Base-by-base conservation (phyloP, 1,140 invertebrate genomes). In the Schlechtendalia chinensis region DNA sequence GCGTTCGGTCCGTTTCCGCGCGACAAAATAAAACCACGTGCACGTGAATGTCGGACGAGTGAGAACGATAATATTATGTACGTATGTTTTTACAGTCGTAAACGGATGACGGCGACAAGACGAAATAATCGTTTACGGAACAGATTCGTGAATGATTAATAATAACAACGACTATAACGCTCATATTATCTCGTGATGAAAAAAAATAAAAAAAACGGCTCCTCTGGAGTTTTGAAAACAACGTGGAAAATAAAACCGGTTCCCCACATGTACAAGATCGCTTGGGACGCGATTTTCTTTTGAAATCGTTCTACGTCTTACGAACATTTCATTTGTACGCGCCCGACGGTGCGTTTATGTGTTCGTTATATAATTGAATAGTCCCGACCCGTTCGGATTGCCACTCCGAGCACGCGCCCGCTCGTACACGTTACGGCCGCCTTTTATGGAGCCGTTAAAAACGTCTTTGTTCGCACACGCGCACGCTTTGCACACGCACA, bases 371-470 rank as follows among this genome's bases (percentile, higher is more conserved):
- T 45, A 24, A 45, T 47, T 67, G 17, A 45, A 67, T 39, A 24
- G 5, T 67, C n/a, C n/a, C 32, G 19, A 45, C 12, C 32, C 10
- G 32, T 45, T 39, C 8, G 63, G 19, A 65, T 39, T n/a, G 19
- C 19, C 17, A 65, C 19, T 65, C 29, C 4, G 17, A 39, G 19
- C 11, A 45, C 14, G 22, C n/a, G 22, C n/a, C 14, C 14, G 47
- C 14, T 50, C 12, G 19, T 39, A 45, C 19, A 45, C 39, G 10
- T 63, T n/a, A 63, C 32, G 17, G n/a, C 22, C 14, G 0, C 45
- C 65, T 16, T 69, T 69, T 69, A 69, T 27, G n/a, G 45, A 10
- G 65, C 39, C 14, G 39, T 69, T 27, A 69, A 69, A n/a, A 69
- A 17, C 24, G 5, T 50, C 22, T 69, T 69, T 69, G 22, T 69